A percentile compares a stretch with the other conserved stretches of the same genome.
These are phyloP conservation scores for Miichthys miiuy DNA, from an alignment of 2,797 vertebrate genomes.

Conservation along the genomic window DNA sequence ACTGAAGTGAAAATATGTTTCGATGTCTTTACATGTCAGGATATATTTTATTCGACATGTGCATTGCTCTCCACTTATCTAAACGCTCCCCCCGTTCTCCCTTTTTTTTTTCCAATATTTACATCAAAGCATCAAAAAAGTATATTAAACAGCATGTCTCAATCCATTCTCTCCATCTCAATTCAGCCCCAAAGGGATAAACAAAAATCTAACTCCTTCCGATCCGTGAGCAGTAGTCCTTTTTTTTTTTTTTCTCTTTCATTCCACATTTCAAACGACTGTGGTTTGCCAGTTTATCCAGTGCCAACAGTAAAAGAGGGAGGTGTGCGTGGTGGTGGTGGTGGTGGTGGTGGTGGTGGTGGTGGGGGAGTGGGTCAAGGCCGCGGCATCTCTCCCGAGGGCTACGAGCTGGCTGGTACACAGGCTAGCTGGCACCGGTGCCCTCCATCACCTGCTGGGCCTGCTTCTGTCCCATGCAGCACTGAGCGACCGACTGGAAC, in stretches of 20 bases:
- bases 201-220: constrained; percentile 68
- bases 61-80: constrained; percentile 83
- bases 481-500: constrained; percentile 99
- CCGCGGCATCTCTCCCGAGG: constrained; percentile 73
- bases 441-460: constrained; percentile 99
- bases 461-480: constrained; percentile 99
- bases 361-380: constrained; percentile 69
- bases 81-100: constrained; percentile 86
- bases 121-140: constrained; percentile 91
- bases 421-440: constrained; percentile 95
- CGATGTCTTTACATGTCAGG: constrained; percentile 79
- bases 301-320: constrained; percentile 82
- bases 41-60: constrained; percentile 80
- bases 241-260: constrained; percentile 23
- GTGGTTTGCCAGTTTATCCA: constrained; percentile 82
- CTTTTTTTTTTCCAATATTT: constrained; percentile 92
- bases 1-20: constrained; percentile 78
- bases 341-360: constrained; percentile 43
- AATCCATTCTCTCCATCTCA: constrained; percentile 61
- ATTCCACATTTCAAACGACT: constrained; percentile 75
- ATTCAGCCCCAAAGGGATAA: constrained; percentile 61
- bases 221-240: constrained; percentile 80
- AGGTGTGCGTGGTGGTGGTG: constrained; percentile 66
- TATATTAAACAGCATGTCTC: constrained; percentile 97
- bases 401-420: constrained; percentile 67